Evolutionary conservation across 2,113 vertebrate genomes (phyloP).

Genomic region (Vicugna pacos): DNA sequence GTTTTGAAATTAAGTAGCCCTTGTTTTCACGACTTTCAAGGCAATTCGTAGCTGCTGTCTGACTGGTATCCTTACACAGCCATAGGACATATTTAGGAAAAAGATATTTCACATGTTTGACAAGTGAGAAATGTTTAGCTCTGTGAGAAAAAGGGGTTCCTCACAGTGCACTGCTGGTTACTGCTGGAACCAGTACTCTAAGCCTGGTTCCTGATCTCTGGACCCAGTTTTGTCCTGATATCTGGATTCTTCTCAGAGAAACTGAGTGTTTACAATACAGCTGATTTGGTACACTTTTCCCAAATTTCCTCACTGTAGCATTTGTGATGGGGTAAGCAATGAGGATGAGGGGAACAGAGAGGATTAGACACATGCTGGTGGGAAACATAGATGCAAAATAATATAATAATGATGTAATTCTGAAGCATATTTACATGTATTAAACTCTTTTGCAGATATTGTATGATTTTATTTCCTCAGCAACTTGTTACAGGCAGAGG

Average conservation of each 20-base stretch:
- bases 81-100: neutral
- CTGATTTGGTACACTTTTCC: neutral
- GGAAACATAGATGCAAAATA: neutral
- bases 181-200: neutral
- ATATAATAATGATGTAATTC: neutral
- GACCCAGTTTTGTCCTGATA: neutral
- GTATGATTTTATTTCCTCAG: neutral
- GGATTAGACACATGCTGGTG: neutral
- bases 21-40: neutral
- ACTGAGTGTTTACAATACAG: neutral
- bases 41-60: neutral
- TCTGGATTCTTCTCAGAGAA: neutral
- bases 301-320: neutral
- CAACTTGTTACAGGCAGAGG: neutral
- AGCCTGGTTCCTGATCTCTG: neutral
- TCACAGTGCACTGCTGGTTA: neutral
- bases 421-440: neutral
- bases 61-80: neutral
- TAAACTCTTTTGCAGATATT: neutral
- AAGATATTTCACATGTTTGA: neutral
- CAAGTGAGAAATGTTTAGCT: neutral
- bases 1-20: neutral
- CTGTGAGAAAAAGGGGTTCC: neutral
- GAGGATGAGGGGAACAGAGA: neutral
- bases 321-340: neutral